Evolutionary conservation across 1,140 invertebrate species (phyloP).

Genomic region (Conus ventricosus): DNA sequence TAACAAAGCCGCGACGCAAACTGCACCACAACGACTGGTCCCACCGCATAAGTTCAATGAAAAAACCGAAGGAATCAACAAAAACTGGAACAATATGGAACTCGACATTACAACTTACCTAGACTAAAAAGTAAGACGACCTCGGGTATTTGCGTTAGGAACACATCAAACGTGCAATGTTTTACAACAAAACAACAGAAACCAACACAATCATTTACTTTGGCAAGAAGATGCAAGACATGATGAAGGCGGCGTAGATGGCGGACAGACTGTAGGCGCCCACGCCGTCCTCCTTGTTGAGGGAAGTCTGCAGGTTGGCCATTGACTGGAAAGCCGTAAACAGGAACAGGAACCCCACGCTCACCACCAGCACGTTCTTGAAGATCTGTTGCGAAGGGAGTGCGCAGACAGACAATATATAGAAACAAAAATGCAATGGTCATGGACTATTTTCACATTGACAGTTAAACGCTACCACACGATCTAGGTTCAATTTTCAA

Average conservation of each 20-base stretch:
- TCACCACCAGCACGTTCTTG: constrained; percentile 67
- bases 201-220: constrained; percentile 14
- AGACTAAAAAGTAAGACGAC: background rate
- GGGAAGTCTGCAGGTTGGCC: constrained; percentile 67
- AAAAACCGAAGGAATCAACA: background rate
- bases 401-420: background rate
- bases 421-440: too few species aligned
- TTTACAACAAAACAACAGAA: background rate
- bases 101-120: background rate
- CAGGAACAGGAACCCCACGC: constrained; percentile 67
- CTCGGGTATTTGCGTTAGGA: background rate
- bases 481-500: too few species aligned
- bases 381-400: constrained; percentile 48
- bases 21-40: too few species aligned
- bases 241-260: constrained; percentile 87
- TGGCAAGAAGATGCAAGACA: constrained; percentile 95
- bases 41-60: too few species aligned
- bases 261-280: constrained; percentile 54
- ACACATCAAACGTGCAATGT: background rate
- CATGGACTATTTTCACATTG: too few species aligned
- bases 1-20: too few species aligned
- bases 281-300: constrained; percentile 69
- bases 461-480: too few species aligned
- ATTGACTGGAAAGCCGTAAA: constrained; percentile 71
- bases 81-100: background rate